A percentile compares a stretch with the other conserved stretches of the same genome.
Evolutionary conservation across 2,888 invertebrate genomes (phyloP).

Genomic region (Girardia tigrina): DNA sequence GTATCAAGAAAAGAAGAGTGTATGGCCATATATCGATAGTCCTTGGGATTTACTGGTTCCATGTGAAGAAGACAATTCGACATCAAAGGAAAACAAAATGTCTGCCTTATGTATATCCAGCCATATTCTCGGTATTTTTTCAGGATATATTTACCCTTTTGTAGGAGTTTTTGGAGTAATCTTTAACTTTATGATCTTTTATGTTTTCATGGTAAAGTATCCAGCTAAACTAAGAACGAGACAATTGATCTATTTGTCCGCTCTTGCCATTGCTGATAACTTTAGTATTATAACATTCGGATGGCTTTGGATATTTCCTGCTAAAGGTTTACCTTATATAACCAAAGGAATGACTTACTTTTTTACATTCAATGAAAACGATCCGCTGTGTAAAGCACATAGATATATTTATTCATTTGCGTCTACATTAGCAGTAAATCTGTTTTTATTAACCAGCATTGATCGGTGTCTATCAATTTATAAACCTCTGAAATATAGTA

Average conservation of each 20-base stretch:
- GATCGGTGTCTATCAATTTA: slow-evolving; percentile 33
- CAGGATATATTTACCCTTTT: slow-evolving; percentile 34
- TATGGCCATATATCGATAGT: slow-evolving; percentile 24
- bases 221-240: not conserved
- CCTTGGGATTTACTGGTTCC: slow-evolving; percentile 31
- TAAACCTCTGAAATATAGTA: slow-evolving; percentile 29
- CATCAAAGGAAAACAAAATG: not conserved
- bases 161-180: slow-evolving; percentile 34
- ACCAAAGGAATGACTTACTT: slow-evolving; percentile 27
- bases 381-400: not conserved
- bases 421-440: slow-evolving; percentile 13
- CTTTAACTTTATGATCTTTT: slow-evolving; percentile 27
- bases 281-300: slow-evolving; percentile 32
- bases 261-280: slow-evolving; percentile 33
- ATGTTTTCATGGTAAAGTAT: slow-evolving; percentile 29
- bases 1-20: not conserved
- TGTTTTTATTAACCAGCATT: slow-evolving; percentile 20
- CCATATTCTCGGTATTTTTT: slow-evolving; percentile 25
- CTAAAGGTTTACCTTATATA: slow-evolving; percentile 33
- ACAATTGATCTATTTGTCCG: slow-evolving; percentile 33
- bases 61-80: not conserved
- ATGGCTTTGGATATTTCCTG: slow-evolving; percentile 36
- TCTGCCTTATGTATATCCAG: slow-evolving; percentile 24
- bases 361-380: slow-evolving; percentile 32
- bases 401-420: slow-evolving; percentile 32